Evolutionary conservation across 2,797 vertebrate species (phyloP), one percentile per base, ranked within the genome.

Genomic region (Characodon lateralis): DNA sequence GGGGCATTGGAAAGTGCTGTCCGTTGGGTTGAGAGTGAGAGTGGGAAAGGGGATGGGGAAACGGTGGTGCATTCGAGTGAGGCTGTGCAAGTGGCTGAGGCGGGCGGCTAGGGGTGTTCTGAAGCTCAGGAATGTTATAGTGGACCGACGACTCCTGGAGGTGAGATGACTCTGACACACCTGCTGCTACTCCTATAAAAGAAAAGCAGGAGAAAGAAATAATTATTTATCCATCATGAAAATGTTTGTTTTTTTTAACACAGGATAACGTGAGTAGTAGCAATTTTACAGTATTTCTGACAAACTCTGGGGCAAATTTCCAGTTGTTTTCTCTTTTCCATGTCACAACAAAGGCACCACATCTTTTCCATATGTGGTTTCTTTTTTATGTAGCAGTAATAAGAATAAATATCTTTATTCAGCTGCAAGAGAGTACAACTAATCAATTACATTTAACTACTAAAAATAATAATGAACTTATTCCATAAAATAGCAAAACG

Each of bases 81-180:
- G 91, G 61, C 41, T 90, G 93, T 18, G 88, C 87, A 71, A 89
- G 93, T 5, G 87, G 69, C 69, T 71, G 92, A 2, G 83, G 83
- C 3, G 90, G 91, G 55, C 92, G 92, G 56, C 93, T 91, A n/a
- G 94, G 92, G 28, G 95, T 85, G 6, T 96, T 93, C 93, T 98
- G 97, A 76, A 99, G 95, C 96, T 99, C 98, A 0, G 98, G 97
- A 96, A 99, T 98, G 97, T 99, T 99, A 95, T 99, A 99, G 94
- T 97, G 98, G 90, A 99, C 95, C 1, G 97, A 97, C 0, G 97
- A 88, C 73, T 99, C 98, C 1, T 96, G 93, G 39, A 96, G 96
- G 91, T 98, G 97, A 84, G 96, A 98, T 73, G 97, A 96, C 84
- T 98, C 98, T 0, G 97, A 96, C 18, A 94, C 94, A 76, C 96